These are phyloP conservation scores for Myotis yumanensis DNA, from an alignment of 2,113 vertebrate species.

Conservation along the genomic window DNA sequence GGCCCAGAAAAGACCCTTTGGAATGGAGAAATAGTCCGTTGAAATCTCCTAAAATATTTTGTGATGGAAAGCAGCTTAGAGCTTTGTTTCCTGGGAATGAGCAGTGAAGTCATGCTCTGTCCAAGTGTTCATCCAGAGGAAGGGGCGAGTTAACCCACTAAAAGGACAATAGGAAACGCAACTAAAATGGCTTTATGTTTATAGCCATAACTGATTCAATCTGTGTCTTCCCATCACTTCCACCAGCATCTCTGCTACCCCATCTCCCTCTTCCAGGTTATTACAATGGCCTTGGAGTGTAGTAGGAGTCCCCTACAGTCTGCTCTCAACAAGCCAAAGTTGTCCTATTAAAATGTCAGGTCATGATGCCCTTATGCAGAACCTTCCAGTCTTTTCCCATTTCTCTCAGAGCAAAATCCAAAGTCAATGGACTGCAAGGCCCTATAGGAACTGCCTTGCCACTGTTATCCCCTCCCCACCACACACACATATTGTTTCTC, in stretches of 20 bases:
- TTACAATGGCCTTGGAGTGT: not conserved
- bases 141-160: not conserved
- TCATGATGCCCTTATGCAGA: not conserved
- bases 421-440: not conserved
- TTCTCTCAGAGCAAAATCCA: not conserved
- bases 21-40: not conserved
- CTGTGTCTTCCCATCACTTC: not conserved
- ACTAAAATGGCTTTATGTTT: not conserved
- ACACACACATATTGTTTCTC: accelerated
- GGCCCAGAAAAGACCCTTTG: not conserved
- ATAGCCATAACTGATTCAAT: not conserved
- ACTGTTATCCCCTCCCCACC: not conserved
- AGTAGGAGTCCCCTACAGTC: not conserved
- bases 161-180: not conserved
- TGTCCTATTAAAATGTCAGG: not conserved
- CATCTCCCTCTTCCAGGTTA: not conserved
- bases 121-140: not conserved
- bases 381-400: not conserved
- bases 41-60: not conserved
- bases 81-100: not conserved
- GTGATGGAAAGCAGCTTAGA: not conserved
- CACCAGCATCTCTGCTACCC: too few relatives aligned
- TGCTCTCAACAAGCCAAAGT: not conserved
- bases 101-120: not conserved
- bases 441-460: not conserved